Evolutionary conservation across 2,797 vertebrate species (phyloP).

Genomic region (Danio jaintianensis): DNA sequence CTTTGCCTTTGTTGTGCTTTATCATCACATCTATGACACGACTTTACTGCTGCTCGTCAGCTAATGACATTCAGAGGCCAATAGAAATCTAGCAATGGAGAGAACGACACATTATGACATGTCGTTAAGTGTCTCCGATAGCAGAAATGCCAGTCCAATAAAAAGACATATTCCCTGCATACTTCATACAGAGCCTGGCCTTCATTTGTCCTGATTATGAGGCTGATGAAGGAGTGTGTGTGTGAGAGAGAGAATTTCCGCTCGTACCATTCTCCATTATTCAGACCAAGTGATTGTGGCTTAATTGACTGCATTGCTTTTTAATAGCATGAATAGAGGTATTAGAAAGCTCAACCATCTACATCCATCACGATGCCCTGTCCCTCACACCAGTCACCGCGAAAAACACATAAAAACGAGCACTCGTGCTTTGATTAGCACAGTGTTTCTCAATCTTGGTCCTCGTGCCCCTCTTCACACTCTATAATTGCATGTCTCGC

Average conservation of each 20-base stretch:
- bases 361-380: conserved; percentile 70
- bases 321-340: conserved; percentile 75
- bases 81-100: conserved; percentile 50
- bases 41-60: conserved; percentile 24
- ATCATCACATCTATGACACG: conserved; percentile 39
- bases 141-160: conserved; percentile 25
- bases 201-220: conserved; percentile 75
- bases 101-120: conserved; percentile 64
- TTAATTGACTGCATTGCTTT: conserved; percentile 77
- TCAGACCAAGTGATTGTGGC: conserved; percentile 70
- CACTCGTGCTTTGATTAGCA: too few species aligned
- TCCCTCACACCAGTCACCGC: too few species aligned
- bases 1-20: conserved; percentile 24
- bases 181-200: conserved; percentile 69
- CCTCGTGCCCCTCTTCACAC: too few species aligned
- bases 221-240: conserved; percentile 49
- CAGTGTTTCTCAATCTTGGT: too few species aligned
- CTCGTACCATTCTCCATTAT: conserved; percentile 69
- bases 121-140: conserved; percentile 56
- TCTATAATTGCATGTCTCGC: too few species aligned
- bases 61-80: conserved; percentile 2
- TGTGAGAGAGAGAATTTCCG: conserved; percentile 67
- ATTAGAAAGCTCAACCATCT: conserved; percentile 64
- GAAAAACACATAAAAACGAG: too few species aligned
- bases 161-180: conserved; percentile 26